A percentile compares a stretch with the other conserved stretches of the same genome.
Evolutionary conservation across 2,113 vertebrate genomes (phyloP).

Genomic region (Pygoscelis antarcticus): DNA sequence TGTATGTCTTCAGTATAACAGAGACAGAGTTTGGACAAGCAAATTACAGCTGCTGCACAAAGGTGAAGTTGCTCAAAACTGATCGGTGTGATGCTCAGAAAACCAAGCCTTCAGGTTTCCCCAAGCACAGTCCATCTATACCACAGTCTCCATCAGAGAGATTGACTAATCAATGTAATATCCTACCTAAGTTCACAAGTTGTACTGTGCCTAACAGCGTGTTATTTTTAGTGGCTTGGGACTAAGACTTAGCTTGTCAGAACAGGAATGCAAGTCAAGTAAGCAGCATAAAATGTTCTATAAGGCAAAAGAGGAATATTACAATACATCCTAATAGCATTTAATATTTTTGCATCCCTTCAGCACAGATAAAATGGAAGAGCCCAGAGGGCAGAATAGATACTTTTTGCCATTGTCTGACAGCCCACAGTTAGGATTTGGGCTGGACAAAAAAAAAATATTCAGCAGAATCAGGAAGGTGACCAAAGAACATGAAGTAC

Average conservation of each 20-base stretch:
- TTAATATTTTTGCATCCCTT: neutral
- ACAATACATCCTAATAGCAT: neutral
- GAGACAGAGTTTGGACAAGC: neutral
- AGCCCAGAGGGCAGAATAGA: neutral
- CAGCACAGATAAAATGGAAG: neutral
- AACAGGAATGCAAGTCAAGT: neutral
- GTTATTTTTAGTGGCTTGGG: neutral
- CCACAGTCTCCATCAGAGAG: neutral
- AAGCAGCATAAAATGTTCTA: neutral
- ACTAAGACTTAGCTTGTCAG: neutral
- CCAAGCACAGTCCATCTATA: neutral
- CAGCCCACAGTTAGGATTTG: neutral
- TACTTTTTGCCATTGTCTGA: neutral
- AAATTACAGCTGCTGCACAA: neutral
- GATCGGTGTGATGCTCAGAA: neutral
- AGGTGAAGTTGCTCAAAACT: neutral
- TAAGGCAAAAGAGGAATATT: neutral
- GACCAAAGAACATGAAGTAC: neutral
- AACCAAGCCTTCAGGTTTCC: neutral
- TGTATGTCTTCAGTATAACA: neutral
- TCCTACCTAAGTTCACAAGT: neutral
- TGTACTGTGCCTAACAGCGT: neutral
- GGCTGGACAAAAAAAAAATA: neutral
- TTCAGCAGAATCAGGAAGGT: neutral
- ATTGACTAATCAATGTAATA: neutral